These are phyloP conservation scores for Brachynemurus nebulosus DNA, from an alignment of 2,888 invertebrate genomes.

Conservation along the genomic window DNA sequence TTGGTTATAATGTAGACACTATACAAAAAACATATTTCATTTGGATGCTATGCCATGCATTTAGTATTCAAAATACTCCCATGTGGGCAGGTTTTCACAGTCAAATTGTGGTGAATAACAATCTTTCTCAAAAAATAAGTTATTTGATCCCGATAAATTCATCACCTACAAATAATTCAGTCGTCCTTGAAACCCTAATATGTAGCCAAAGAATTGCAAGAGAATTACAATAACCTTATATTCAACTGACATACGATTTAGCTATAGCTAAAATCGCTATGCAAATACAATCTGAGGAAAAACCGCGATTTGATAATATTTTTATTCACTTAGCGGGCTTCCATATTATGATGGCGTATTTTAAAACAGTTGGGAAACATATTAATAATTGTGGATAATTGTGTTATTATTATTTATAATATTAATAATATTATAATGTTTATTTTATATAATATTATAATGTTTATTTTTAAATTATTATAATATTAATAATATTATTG, in stretches of 20 bases:
- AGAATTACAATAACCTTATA: constrained; percentile 18
- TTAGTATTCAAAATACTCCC: constrained; percentile 20
- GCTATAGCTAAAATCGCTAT: constrained; percentile 22
- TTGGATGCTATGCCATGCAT: constrained; percentile 20
- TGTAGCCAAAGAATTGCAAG: constrained; percentile 17
- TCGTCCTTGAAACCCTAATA: constrained; percentile 20
- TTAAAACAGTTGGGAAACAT: constrained; percentile 23
- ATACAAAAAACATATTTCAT: constrained; percentile 11
- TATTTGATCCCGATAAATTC: constrained; percentile 23
- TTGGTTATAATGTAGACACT: constrained; percentile 3
- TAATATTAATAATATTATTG: no score
- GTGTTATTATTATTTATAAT: no score
- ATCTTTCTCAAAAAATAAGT: constrained; percentile 18
- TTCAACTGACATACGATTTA: constrained; percentile 24
- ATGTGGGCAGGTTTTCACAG: constrained; percentile 25
- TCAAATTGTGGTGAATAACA: constrained; percentile 16
- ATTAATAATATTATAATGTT: no score
- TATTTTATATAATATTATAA: no score
- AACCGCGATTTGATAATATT: constrained; percentile 22
- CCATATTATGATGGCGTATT: constrained; percentile 23
- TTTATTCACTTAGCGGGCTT: constrained; percentile 27
- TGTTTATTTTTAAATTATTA: no score
- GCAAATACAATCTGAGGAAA: constrained; percentile 20
- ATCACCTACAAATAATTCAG: constrained; percentile 22
- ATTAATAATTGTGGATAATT: no score